Evolutionary conservation across 2,888 invertebrate species (phyloP), one percentile per base, ranked within the genome.

Genomic region (Nycteola revayana): DNA sequence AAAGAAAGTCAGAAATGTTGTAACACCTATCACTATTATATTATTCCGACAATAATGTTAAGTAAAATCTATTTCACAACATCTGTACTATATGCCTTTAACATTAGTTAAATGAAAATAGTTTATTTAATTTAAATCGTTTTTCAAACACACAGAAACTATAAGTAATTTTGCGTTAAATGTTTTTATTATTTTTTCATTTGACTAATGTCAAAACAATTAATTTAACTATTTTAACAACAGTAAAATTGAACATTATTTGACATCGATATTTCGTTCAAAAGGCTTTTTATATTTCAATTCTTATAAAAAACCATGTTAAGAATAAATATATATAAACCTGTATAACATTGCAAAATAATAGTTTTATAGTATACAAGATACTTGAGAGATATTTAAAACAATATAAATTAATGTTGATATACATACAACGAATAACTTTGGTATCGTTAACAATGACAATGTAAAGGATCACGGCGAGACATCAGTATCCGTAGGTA

Each of bases 21-120:
- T 25, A 25, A 25, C 1, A 5, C 7, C 8, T 26, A 34, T 38
- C 24, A 44, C 30, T 29, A 35, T 32, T 28, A 25, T 18, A 14
- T 29, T 23, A n/a, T n/a, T n/a, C n/a, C n/a, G 7, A 27, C 33
- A 44, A 47, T 47, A 49, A 51, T 36, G 46, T 43, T 42, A 45
- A 29, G 26, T 58, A 44, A 50, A 59, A 50, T 60, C 68, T 73
- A 70, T 66, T 58, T 69, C 70, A 73, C 72, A 71, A 72, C 68
- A 64, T 66, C 55, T 60, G 63, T 52, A 50, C 53, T 52, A 57
- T 54, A 36, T 25, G 32, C 33, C 33, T 36, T 29, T 10, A 27
- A 32, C 38, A 42, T 47, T 52, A 22, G n/a, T 1, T 1, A 21
- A 14, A 11, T 3, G 7, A 7, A 17, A 9, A 4, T 9, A 0